Conservation (phyloP, 2,797 vertebrate genomes). For the Eurystomus glaucurus region DNA sequence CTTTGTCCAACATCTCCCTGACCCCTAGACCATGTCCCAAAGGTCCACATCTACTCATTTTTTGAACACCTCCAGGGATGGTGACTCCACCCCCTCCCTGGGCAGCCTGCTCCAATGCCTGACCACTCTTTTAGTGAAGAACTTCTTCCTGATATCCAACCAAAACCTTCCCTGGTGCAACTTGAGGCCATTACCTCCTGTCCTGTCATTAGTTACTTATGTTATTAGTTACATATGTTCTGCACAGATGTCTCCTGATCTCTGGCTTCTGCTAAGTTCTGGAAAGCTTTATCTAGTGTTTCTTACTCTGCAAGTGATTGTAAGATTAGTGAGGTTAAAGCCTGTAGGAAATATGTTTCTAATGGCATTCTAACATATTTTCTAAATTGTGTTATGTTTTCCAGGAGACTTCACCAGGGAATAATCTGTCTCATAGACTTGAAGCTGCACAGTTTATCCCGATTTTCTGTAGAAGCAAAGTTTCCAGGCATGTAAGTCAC, state of each 20-base stretch:
- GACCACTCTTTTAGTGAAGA: no score
- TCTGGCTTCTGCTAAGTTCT: background rate
- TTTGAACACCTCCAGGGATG: no score
- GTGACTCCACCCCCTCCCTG: no score
- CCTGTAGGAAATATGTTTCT: background rate
- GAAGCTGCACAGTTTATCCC: background rate
- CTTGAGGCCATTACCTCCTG: no score
- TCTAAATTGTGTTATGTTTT: background rate
- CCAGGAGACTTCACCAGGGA: background rate
- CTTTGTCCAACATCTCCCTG: no score
- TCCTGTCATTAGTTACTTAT: no score
- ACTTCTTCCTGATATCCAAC: no score
- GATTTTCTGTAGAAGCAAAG: background rate
- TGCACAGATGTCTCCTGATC: fast-evolving
- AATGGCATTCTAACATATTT: background rate
- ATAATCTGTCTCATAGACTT: background rate
- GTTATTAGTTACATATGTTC: no score
- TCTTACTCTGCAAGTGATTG: background rate
- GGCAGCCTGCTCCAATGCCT: no score
- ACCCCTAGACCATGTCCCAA: no score
- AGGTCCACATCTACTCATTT: no score
- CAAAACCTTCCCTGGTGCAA: no score
- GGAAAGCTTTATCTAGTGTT: background rate
- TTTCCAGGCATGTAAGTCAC: background rate
- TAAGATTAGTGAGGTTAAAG: background rate